Evolutionary conservation across 2,797 vertebrate species (phyloP).

Genomic region (Chaenodraco wilsoni): DNA sequence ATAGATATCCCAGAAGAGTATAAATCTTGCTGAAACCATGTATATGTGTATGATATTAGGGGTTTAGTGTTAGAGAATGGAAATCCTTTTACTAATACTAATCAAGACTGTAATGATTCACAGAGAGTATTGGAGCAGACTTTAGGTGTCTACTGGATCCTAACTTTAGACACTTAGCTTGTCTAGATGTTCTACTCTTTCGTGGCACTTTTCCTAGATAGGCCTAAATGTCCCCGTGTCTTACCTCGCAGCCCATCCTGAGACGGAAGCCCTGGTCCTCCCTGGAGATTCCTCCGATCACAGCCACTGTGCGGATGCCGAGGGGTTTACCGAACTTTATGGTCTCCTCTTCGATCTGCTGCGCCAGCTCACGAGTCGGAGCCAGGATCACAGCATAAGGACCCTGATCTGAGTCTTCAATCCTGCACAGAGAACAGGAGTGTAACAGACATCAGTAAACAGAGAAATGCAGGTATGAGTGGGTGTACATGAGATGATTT

Average conservation of each 20-base stretch:
- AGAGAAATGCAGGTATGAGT: background rate
- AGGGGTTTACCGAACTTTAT: conserved; percentile 97
- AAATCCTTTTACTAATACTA: too few relatives aligned
- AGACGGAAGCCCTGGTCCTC: conserved; percentile 98
- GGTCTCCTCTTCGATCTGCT: conserved; percentile 99
- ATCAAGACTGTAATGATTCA: too few relatives aligned
- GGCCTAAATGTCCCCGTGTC: background rate
- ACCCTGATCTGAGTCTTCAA: conserved; percentile 97
- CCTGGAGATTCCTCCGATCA: conserved; percentile 97
- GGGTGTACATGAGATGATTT: background rate
- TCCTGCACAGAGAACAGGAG: conserved; percentile 77
- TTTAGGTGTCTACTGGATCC: background rate
- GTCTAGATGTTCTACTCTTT: too few relatives aligned
- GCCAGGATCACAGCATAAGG: conserved; percentile 97
- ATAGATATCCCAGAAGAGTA: background rate
- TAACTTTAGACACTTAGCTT: background rate
- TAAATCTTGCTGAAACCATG: fast-evolving
- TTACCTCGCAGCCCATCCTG: conserved; percentile 97
- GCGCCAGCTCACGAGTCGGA: conserved; percentile 96
- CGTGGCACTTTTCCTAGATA: too few relatives aligned
- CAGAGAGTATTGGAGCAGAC: too few relatives aligned
- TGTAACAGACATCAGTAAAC: background rate
- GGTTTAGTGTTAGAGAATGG: background rate
- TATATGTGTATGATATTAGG: background rate
- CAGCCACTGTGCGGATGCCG: conserved; percentile 96